Base-by-base conservation (phyloP, 2,888 invertebrate genomes). In the Noctua comes region DNA sequence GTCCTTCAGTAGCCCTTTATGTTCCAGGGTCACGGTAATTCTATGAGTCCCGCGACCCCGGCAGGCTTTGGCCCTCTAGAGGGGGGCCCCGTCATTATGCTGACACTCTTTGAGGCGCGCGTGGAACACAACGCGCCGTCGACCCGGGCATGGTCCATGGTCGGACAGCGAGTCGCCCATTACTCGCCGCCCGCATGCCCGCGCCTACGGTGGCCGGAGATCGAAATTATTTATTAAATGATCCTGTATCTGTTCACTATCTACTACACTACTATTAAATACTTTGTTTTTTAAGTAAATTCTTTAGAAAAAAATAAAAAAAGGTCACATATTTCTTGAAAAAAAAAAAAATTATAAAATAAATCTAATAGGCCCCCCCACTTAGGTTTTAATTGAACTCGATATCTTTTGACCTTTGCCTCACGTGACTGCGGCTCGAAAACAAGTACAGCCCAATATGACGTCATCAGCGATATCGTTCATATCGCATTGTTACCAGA, bases 391-490 rank as follows among this genome's bases (percentile, higher is more conserved):
- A 80, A 80, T 82, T 73, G 62, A 71, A 69, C 71, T 79, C 46
- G 81, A 86, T 88, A 84, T 77, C 77, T 77, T 31, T 46, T 80
- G 68, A 76, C 88, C 84, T 80, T 79, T 79, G 69, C 62, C 79
- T 89, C 89, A 88, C 83, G 81, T 88, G 83, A 88, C 76, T 70
- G 68, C 54, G 31, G 62, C 68, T 79, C 77, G 74, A 79, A 86
- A 88, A 84, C 88, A 88, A 83, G 79, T 73, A 84, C 77, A 80
- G 27, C 54, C 48, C 27, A 64, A 59, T 62, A 79, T 87, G 84
- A 86, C 87, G 87, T 83, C 57, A 74, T 54, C 46, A 48, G 51
- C 21, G 83, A 82, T 86, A 89, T 75, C 64, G 36, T 16, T 24
- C 27, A 46, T 77, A 70, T 46, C 57, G 2, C 36, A 65, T 65